Percentiles rank a stretch among this genome's conserved stretches.
Conservation (phyloP, 2,797 vertebrate species). For the Periparus ater region DNA sequence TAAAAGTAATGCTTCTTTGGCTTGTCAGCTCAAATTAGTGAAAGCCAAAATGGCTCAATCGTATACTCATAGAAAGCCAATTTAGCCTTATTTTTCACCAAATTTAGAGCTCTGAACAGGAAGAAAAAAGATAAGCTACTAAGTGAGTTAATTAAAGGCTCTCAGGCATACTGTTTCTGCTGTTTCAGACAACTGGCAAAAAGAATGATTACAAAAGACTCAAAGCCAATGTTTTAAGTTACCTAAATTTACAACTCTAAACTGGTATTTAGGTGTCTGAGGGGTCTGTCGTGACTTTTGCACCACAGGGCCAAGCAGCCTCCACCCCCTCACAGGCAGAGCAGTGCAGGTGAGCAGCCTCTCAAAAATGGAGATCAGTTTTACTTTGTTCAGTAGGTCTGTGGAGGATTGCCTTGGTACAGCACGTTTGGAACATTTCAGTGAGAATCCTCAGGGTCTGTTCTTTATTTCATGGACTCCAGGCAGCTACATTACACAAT, state of each 20-base stretch:
- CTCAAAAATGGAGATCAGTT: not conserved
- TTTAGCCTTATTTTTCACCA: constrained; percentile 58
- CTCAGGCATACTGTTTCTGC: not conserved
- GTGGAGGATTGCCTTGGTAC: not conserved
- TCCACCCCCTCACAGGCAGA: not conserved
- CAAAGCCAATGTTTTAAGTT: not conserved
- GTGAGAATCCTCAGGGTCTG: not conserved
- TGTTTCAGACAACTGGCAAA: not conserved
- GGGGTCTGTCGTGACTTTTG: not conserved
- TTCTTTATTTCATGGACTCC: not conserved
- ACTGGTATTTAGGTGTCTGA: not conserved
- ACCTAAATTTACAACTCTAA: not conserved
- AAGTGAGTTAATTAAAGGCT: constrained; percentile 50
- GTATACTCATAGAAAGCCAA: constrained; percentile 41
- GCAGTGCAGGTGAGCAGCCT: not conserved
- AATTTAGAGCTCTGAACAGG: constrained; percentile 32
- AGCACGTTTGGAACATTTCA: not conserved
- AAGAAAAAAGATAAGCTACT: constrained; percentile 36
- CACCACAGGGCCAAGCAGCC: not conserved
- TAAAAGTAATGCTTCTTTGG: constrained; percentile 66
- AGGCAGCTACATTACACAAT: not conserved
- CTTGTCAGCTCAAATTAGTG: constrained; percentile 59
- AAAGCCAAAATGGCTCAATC: constrained; percentile 46
- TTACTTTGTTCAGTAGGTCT: not conserved
- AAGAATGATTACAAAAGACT: not conserved